phyloP scores from a whole-genome alignment of 2,888 invertebrate species.

The Phlogophora meticulosa region DNA sequence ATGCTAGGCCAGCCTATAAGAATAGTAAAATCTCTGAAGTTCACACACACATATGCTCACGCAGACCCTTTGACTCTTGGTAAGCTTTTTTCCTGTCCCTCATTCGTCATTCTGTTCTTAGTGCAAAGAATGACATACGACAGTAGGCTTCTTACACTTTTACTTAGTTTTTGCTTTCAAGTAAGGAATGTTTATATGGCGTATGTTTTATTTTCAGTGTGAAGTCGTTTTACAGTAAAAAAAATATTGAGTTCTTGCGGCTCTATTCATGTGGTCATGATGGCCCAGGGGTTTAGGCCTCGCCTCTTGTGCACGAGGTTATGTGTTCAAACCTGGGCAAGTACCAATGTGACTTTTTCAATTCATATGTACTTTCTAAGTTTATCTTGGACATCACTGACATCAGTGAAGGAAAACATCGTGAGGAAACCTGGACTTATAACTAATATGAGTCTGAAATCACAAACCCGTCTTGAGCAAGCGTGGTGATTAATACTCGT shows the following conservation, averaged over 20 bases:
- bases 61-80: slow-evolving; percentile 11
- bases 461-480: no score
- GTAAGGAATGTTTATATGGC: slow-evolving; percentile 18
- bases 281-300: no score
- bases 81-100: slow-evolving; percentile 19
- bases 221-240: background rate
- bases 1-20: background rate
- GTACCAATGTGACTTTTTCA: no score
- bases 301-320: no score
- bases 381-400: no score
- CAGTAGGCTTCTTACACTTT: slow-evolving; percentile 33
- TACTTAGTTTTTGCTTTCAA: slow-evolving; percentile 35
- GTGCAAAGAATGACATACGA: slow-evolving; percentile 36
- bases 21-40: slow-evolving; percentile 16
- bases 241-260: background rate
- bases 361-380: no score
- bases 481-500: no score
- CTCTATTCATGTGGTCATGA: no score
- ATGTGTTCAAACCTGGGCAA: no score
- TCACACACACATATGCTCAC: background rate
- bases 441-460: no score
- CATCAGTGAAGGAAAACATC: no score
- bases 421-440: no score
- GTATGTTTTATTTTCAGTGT: background rate
- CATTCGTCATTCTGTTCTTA: slow-evolving; percentile 13